Conservation (phyloP, 2,113 vertebrate species). For the Ctenodactylus gundi region DNA sequence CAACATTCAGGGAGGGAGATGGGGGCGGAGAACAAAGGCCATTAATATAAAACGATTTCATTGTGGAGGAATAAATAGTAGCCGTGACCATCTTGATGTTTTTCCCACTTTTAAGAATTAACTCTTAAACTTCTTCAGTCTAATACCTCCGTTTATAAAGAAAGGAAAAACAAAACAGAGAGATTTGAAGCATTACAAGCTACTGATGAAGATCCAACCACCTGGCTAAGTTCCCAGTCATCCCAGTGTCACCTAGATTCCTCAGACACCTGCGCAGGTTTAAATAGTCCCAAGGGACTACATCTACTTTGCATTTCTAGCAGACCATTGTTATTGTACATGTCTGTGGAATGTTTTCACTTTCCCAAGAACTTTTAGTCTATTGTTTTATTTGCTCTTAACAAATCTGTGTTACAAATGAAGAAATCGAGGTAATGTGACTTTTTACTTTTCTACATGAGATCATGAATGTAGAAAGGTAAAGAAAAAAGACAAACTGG, state of each 20-base stretch:
- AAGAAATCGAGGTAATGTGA: not conserved
- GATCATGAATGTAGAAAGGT: not conserved
- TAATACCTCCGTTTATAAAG: not conserved
- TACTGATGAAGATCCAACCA: not conserved
- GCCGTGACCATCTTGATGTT: not conserved
- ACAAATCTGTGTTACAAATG: not conserved
- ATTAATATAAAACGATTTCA: not conserved
- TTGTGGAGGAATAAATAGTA: not conserved
- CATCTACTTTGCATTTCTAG: not conserved
- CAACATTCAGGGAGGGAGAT: not conserved
- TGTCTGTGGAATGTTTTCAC: not conserved
- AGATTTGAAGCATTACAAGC: not conserved
- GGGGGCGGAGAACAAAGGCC: not conserved
- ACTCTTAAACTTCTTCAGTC: not conserved
- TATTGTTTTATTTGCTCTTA: constrained; percentile 5
- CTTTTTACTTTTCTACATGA: not conserved
- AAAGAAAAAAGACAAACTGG: not conserved
- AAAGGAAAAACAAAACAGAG: not conserved
- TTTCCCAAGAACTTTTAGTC: not conserved
- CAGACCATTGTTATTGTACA: not conserved
- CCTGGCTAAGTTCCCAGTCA: not conserved
- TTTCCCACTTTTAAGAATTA: not conserved
- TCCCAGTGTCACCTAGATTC: not conserved
- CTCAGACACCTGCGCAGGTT: not conserved
- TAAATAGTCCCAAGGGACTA: not conserved